Evolutionary conservation across 2,888 invertebrate species (phyloP).

Genomic region (Thelaira solivaga): DNA sequence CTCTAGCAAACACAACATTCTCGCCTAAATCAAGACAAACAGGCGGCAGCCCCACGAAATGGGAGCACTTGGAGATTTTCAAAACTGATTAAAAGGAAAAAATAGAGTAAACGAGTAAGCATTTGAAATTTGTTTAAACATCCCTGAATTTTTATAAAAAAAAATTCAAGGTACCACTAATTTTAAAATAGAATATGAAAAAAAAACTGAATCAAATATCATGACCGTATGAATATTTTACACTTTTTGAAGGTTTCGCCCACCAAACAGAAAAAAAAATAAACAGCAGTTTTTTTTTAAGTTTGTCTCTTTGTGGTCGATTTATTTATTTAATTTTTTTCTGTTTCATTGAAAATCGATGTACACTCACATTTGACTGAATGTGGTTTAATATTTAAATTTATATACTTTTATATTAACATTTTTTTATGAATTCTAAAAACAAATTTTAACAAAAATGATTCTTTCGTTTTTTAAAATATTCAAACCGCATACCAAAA

Average conservation of each 20-base stretch:
- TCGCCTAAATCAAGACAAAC: neutral
- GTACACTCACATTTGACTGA: neutral
- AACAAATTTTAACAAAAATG: no score
- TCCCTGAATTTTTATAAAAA: slow-evolving; percentile 11
- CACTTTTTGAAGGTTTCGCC: slow-evolving; percentile 62
- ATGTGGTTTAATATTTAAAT: no score
- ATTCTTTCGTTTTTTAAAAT: no score
- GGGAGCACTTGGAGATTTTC: slow-evolving; percentile 22
- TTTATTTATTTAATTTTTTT: neutral
- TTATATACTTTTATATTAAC: no score
- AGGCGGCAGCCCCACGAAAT: slow-evolving; percentile 14
- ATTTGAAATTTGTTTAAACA: slow-evolving; percentile 25
- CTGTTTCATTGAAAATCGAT: slow-evolving; percentile 42
- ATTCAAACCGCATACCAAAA: no score
- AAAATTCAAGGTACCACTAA: slow-evolving; percentile 32
- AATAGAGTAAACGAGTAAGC: neutral
- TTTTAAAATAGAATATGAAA: neutral
- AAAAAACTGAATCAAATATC: slow-evolving; percentile 48
- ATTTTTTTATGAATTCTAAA: no score
- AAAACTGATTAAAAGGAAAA: neutral
- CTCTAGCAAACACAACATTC: neutral
- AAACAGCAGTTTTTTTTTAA: neutral
- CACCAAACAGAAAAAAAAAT: slow-evolving; percentile 38
- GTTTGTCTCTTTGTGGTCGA: slow-evolving; percentile 16
- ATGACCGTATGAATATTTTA: slow-evolving; percentile 49